These are phyloP conservation scores for Sycophaga agraensis DNA, from an alignment of 1,140 invertebrate genomes.

Conservation along the genomic window DNA sequence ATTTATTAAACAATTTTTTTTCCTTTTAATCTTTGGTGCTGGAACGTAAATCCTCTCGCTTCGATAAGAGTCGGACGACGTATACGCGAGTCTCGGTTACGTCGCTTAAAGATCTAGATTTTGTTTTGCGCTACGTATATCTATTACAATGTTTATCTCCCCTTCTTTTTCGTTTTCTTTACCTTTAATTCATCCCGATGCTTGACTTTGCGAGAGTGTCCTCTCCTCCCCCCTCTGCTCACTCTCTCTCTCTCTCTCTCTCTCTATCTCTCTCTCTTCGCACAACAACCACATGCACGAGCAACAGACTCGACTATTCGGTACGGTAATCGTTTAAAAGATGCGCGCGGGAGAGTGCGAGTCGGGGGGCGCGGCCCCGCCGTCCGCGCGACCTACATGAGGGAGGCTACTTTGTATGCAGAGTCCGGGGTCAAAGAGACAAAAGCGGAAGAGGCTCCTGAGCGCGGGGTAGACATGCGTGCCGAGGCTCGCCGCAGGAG, in stretches of 20 bases:
- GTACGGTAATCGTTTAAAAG: too few species aligned
- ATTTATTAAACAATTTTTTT: slow-evolving; percentile 5
- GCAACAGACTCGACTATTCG: too few species aligned
- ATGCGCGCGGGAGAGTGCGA: slow-evolving; percentile 4
- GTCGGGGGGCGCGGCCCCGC: background rate
- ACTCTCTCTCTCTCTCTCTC: background rate
- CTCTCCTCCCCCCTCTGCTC: background rate
- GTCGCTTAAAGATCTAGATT: slow-evolving; percentile 13
- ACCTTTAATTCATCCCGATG: too few species aligned
- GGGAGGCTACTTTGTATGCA: background rate
- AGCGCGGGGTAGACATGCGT: too few species aligned
- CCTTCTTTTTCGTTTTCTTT: background rate
- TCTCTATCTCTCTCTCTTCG: too few species aligned
- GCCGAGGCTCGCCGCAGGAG: too few species aligned
- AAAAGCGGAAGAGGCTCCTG: background rate
- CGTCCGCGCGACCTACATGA: background rate
- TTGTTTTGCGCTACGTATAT: slow-evolving; percentile 14
- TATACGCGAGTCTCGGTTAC: background rate
- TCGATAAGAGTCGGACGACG: background rate
- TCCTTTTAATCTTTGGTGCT: slow-evolving; percentile 21
- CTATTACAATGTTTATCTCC: slow-evolving; percentile 16
- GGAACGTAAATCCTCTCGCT: slow-evolving; percentile 12
- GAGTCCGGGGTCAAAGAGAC: background rate
- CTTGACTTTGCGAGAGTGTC: too few species aligned
- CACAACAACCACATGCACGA: too few species aligned